A percentile compares a stretch with the other conserved stretches of the same genome.
Conservation (phyloP, 2,888 invertebrate genomes). For the Lithophane socia region DNA sequence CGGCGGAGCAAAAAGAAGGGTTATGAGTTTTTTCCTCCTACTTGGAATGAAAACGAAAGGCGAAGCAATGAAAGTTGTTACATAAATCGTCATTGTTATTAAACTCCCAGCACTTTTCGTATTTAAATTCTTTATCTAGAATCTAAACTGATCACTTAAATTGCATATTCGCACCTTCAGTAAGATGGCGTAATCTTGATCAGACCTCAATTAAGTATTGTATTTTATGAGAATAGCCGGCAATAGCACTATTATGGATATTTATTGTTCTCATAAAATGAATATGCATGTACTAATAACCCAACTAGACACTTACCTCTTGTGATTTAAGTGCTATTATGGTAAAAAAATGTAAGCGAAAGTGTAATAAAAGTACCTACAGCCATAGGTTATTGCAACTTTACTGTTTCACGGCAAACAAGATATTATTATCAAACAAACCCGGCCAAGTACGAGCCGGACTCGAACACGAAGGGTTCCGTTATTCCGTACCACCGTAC, state of each 20-base stretch:
- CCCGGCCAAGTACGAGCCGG: too few relatives aligned
- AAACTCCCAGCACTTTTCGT: constrained; percentile 37
- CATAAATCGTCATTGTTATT: constrained; percentile 44
- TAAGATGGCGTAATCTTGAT: constrained; percentile 53
- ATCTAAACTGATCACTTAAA: constrained; percentile 48
- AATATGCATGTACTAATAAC: constrained; percentile 13
- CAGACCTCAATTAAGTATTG: constrained; percentile 22
- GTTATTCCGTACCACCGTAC: too few relatives aligned
- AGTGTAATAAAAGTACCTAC: constrained; percentile 10
- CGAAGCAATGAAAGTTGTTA: constrained; percentile 18
- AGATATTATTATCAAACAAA: too few relatives aligned
- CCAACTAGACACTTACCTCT: constrained; percentile 6
- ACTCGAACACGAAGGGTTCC: too few relatives aligned
- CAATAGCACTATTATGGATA: constrained; percentile 41
- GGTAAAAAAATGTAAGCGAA: background rate
- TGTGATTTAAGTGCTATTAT: background rate
- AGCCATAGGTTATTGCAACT: constrained; percentile 4
- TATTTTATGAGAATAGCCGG: constrained; percentile 48
- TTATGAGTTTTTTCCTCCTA: too few relatives aligned
- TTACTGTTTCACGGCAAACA: background rate
- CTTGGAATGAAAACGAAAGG: constrained; percentile 25
- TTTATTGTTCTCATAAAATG: constrained; percentile 47
- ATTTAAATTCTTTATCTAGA: constrained; percentile 49
- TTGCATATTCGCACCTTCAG: constrained; percentile 44
- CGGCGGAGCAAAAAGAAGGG: too few relatives aligned